Evolutionary conservation across 2,113 vertebrate species (phyloP), one percentile per base, ranked within the genome.

Genomic region (Odontophorus gujanensis): DNA sequence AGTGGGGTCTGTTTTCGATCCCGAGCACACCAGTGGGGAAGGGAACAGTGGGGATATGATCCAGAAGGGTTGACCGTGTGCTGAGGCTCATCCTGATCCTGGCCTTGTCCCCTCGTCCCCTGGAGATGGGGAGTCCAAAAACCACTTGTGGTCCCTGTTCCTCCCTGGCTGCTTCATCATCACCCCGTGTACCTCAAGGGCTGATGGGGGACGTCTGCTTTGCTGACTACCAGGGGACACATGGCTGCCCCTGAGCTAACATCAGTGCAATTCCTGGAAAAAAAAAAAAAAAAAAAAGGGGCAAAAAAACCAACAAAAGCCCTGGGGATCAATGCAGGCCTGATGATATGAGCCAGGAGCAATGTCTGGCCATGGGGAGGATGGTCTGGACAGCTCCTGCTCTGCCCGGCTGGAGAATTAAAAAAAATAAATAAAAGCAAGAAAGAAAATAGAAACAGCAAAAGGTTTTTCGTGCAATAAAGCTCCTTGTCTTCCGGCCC

Each of bases 101-200:
- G 7, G 6, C 32, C 32, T 40, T 11, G 40, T 40, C 40, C 40
- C 12, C 40, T 40, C 40, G 40, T 40, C 40, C 40, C 12, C 40
- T 40, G 40, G 40, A 13, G 40, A 67, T 2, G 4, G 66, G 38
- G 38, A 34, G 19, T 34, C 24, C 3, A 6, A 53, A 50, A 15
- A 21, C 26, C 66, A 65, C 22, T 58, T 26, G 63, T 5, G 1
- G 30, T n/a, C 42, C 18, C 18, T 15, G 28, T 28, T 26, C 38
- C 61, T 28, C 25, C 22, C 61, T 8, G 24, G 40, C 66, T 48
- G 38, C 22, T 26, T 17, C 17, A 15, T 53, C 18, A 11, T 13
- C 20, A 20, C 16, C 22, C n/a, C 9, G 0, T 3, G 17, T 3
- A 6, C 26, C 5, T 28, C 1, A 0, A 22, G n/a, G 38, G 22